Evolutionary conservation across 2,113 vertebrate species (phyloP).

Genomic region (Sapayoa aenigma): DNA sequence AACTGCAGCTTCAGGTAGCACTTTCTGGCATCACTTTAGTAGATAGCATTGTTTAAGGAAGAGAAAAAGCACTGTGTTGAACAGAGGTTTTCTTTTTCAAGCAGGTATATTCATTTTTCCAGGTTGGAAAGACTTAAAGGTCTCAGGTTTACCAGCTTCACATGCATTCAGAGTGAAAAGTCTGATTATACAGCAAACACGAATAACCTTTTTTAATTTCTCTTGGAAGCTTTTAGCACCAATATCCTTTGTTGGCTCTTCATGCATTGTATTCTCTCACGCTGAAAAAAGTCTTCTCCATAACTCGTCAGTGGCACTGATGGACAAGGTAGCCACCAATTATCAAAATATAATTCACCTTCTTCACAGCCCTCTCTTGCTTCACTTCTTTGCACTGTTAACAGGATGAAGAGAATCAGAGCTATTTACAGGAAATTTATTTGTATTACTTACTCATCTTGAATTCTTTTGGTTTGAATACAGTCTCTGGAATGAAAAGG

Average conservation of each 20-base stretch:
- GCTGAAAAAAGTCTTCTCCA: neutral
- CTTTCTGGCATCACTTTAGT: constrained; percentile 9
- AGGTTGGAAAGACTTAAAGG: constrained; percentile 12
- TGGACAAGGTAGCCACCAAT: neutral
- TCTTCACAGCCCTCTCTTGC: constrained; percentile 11
- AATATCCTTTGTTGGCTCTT: constrained; percentile 37
- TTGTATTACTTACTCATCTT: constrained; percentile 25
- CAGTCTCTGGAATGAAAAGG: constrained; percentile 40
- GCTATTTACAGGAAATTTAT: constrained; percentile 63
- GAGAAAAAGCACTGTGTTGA: constrained; percentile 35
- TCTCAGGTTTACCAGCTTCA: constrained; percentile 62
- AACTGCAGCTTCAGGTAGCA: constrained; percentile 1
- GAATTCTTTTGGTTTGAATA: constrained; percentile 53
- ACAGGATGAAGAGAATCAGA: neutral
- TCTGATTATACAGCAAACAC: neutral
- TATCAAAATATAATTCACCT: neutral
- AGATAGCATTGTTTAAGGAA: constrained; percentile 28
- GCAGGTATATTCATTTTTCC: constrained; percentile 26
- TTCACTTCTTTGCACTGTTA: constrained; percentile 37
- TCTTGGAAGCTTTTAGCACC: constrained; percentile 61
- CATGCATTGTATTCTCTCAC: neutral
- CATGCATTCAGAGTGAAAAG: constrained; percentile 48
- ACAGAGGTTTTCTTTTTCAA: constrained; percentile 57
- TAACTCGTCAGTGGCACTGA: constrained; percentile 23
- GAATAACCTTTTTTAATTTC: constrained; percentile 24